Evolutionary conservation across 2,797 vertebrate species (phyloP).

Genomic region (Pterois miles): DNA sequence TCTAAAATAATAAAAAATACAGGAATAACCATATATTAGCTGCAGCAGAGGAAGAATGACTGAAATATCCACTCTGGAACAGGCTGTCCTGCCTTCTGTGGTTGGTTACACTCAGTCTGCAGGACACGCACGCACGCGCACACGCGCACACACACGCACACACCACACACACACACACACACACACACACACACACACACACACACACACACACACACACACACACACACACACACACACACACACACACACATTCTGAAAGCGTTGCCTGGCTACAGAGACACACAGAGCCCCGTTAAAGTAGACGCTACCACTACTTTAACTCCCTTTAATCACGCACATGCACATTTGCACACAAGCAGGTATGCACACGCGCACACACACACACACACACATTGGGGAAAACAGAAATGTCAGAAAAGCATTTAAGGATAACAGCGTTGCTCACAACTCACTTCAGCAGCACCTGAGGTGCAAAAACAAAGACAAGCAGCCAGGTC

Average conservation of each 20-base stretch:
- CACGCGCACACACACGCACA: conserved; percentile 39
- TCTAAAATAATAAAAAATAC: conserved; percentile 22
- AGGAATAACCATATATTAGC: conserved; percentile 18
- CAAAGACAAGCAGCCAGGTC: background rate
- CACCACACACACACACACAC: conserved; percentile 51
- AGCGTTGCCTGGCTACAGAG: conserved; percentile 80
- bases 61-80: conserved; percentile 51
- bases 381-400: background rate
- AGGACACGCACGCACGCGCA: conserved; percentile 40
- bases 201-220: conserved; percentile 40
- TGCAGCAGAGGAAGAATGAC: conserved; percentile 10
- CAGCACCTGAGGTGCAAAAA: background rate
- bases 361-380: background rate
- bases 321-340: conserved; percentile 37
- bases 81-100: conserved; percentile 70
- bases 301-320: conserved; percentile 51
- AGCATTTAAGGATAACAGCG: conserved; percentile 23
- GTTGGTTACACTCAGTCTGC: conserved; percentile 69
- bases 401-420: conserved; percentile 47
- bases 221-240: conserved; percentile 39
- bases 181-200: conserved; percentile 34
- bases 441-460: conserved; percentile 15
- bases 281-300: conserved; percentile 64
- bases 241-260: conserved; percentile 43
- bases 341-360: conserved; percentile 10